phyloP scores from a whole-genome alignment of 2,113 vertebrate species.

The Hippotragus niger region DNA sequence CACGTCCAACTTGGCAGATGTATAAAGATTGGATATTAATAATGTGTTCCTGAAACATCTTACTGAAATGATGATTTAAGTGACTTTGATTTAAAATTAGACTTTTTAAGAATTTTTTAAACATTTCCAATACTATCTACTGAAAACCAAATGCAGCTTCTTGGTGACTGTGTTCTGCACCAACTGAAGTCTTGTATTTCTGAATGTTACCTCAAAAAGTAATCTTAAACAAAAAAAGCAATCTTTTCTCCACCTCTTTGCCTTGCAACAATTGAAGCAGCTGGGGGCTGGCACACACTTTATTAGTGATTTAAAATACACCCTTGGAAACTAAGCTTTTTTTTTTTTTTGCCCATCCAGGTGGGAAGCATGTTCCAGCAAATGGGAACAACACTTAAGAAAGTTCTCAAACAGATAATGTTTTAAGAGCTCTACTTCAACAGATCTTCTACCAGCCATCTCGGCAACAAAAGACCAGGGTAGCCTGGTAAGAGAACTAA shows the following conservation, averaged over 20 bases:
- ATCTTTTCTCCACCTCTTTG: conserved; percentile 27
- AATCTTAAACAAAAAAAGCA: background rate
- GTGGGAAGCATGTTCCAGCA: conserved; percentile 66
- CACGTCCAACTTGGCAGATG: conserved; percentile 48
- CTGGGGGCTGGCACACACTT: conserved; percentile 61
- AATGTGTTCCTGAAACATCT: conserved; percentile 58
- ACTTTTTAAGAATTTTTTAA: conserved; percentile 5
- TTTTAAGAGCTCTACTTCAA: conserved; percentile 51
- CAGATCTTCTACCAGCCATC: conserved; percentile 56
- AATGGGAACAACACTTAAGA: conserved; percentile 62
- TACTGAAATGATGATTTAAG: conserved; percentile 44
- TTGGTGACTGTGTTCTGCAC: background rate
- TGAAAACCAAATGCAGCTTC: conserved; percentile 10
- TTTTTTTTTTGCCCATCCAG: conserved; percentile 58
- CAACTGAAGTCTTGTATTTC: background rate
- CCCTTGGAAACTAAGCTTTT: conserved; percentile 65
- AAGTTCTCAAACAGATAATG: conserved; percentile 65
- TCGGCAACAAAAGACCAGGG: conserved; percentile 38
- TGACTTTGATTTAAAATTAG: conserved; percentile 54
- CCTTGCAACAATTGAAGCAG: conserved; percentile 57
- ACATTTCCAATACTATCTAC: conserved; percentile 6
- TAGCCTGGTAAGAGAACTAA: conserved; percentile 64
- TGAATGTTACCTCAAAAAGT: background rate
- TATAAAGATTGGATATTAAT: conserved; percentile 55
- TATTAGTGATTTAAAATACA: conserved; percentile 71